phyloP scores from a whole-genome alignment of 2,797 vertebrate species.

The Onychomys leucogaster region DNA sequence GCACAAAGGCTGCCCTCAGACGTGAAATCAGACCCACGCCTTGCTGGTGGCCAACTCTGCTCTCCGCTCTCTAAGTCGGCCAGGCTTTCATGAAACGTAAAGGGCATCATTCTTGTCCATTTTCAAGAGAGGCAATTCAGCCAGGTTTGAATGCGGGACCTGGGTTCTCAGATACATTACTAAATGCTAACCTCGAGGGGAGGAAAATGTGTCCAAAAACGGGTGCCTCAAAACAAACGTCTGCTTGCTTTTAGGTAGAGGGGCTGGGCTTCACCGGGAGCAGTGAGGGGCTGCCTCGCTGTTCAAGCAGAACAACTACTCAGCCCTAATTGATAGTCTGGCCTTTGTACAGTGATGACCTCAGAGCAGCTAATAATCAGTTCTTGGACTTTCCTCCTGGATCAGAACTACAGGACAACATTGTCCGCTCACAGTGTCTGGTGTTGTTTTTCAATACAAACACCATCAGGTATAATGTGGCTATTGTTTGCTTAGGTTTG shows the following conservation, averaged over 20 bases:
- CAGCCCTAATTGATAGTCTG: not conserved
- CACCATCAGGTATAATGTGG: not conserved
- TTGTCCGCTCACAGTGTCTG: not conserved
- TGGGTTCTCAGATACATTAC: constrained; percentile 1
- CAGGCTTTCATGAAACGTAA: constrained; percentile 51
- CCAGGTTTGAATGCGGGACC: constrained; percentile 1
- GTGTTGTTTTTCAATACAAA: constrained; percentile 26
- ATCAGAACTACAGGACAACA: not conserved
- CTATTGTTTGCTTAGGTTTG: constrained; percentile 39
- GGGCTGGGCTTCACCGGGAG: not conserved
- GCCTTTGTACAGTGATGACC: not conserved
- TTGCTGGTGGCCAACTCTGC: not conserved
- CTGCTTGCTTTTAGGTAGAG: not conserved
- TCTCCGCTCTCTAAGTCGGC: constrained; percentile 27
- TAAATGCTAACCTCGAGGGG: constrained; percentile 42
- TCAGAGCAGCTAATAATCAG: constrained; percentile 9
- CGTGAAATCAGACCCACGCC: constrained; percentile 69
- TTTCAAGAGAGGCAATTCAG: constrained; percentile 54
- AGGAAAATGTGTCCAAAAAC: not conserved
- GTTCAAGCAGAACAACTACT: not conserved
- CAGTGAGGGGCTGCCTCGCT: not conserved
- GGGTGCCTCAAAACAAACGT: not conserved
- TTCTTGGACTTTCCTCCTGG: constrained; percentile 1
- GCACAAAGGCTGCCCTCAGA: constrained; percentile 77
- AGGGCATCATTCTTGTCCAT: constrained; percentile 23